Conservation (phyloP, 1,140 invertebrate genomes). For the Pogonus chalceus region DNA sequence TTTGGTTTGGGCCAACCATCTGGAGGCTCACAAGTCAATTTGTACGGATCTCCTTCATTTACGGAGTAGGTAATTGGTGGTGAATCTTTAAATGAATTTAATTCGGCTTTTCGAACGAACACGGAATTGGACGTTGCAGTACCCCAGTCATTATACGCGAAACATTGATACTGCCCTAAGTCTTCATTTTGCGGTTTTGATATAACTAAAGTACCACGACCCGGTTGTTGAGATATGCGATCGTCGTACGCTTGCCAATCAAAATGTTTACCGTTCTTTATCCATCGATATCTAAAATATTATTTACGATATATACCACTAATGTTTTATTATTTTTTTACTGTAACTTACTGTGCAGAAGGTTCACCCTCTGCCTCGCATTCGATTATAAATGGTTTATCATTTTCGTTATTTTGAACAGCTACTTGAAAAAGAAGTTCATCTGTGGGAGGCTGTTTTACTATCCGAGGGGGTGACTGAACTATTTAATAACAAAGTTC, state of each 20-base stretch:
- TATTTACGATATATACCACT: not conserved
- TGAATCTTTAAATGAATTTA: slow-evolving; percentile 80
- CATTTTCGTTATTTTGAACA: slow-evolving; percentile 67
- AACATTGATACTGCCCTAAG: slow-evolving; percentile 94
- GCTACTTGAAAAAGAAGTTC: slow-evolving; percentile 87
- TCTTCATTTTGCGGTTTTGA: slow-evolving; percentile 83
- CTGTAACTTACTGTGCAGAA: slow-evolving; percentile 61
- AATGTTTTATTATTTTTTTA: not conserved
- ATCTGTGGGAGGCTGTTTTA: slow-evolving; percentile 82
- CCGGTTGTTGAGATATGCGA: slow-evolving; percentile 85
- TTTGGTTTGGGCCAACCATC: slow-evolving; percentile 90
- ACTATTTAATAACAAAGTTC: slow-evolving; percentile 41
- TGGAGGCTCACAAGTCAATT: slow-evolving; percentile 78
- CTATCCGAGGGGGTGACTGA: slow-evolving; percentile 77
- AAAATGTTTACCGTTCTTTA: slow-evolving; percentile 90
- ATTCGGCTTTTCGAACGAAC: slow-evolving; percentile 86
- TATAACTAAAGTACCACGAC: slow-evolving; percentile 83
- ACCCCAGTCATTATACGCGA: slow-evolving; percentile 91
- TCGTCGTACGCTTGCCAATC: slow-evolving; percentile 85
- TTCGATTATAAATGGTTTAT: slow-evolving; percentile 90
- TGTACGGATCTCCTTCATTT: slow-evolving; percentile 78
- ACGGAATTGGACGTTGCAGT: slow-evolving; percentile 89
- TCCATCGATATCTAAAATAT: slow-evolving; percentile 78
- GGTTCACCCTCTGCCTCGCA: slow-evolving; percentile 91
- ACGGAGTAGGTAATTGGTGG: slow-evolving; percentile 50